Conservation (phyloP, 2,113 vertebrate genomes). For the Gadus macrocephalus region DNA sequence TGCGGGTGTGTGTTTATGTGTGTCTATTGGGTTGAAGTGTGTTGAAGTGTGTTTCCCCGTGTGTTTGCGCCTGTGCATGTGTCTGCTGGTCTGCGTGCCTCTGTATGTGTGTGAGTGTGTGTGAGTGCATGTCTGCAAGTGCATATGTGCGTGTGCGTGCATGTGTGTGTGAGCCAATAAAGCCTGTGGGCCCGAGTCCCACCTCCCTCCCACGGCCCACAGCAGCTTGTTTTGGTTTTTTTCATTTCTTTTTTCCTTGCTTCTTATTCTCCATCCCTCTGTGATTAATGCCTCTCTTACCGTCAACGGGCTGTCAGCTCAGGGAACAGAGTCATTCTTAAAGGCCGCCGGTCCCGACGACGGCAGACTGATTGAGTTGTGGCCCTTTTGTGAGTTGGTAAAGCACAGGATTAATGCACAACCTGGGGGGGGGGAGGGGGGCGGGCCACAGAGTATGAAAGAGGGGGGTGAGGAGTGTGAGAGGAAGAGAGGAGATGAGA, state of each 20-base stretch:
- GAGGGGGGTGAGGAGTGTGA: no score
- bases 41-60: neutral
- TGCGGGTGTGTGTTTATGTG: neutral
- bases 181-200: constrained; percentile 13
- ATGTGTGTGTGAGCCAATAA: neutral
- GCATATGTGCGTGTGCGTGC: neutral
- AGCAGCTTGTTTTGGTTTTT: constrained; percentile 14
- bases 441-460: no score
- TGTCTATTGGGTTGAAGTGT: constrained; percentile 5
- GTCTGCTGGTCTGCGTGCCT: neutral
- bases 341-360: constrained; percentile 55
- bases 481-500: no score
- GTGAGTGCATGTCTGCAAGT: neutral
- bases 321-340: constrained; percentile 63
- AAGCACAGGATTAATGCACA: constrained; percentile 69
- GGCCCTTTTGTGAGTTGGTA: constrained; percentile 71
- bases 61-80: constrained; percentile 9
- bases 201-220: constrained; percentile 21
- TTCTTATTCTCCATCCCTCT: constrained; percentile 55
- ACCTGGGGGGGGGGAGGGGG: constrained; percentile 19
- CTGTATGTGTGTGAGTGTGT: no score
- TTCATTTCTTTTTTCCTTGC: neutral
- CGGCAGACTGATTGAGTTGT: constrained; percentile 71
- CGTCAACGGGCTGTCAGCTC: constrained; percentile 59
- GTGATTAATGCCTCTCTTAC: constrained; percentile 63